Base-by-base conservation (phyloP, 2,113 vertebrate genomes). In the Callopanchax toddi region DNA sequence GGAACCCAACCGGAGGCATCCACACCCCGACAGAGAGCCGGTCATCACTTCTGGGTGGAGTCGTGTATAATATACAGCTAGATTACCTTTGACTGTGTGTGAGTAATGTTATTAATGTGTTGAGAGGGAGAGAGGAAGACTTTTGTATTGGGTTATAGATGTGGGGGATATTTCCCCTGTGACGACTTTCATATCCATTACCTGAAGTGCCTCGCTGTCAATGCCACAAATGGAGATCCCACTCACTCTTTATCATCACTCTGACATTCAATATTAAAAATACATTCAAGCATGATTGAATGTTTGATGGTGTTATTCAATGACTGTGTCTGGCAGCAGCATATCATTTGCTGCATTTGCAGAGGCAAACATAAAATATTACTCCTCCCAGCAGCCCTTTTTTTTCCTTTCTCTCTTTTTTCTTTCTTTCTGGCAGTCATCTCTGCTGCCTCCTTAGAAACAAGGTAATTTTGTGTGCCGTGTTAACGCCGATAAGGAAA, bases 241-340 rank as follows among this genome's bases (percentile, higher is more conserved):
- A 45, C 62, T 58, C 22, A 2, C 76, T 84, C 71, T 82, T 85
- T 72, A 85, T 87, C 80, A 83, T 71, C 62, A 61, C 64, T 63
- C 67, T 84, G 83, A 87, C 79, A 68, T 67, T 61, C 74, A 76
- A 81, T 84, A 86, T 87, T 80, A 84, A 84, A 86, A 87, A 86
- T 70, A 78, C 73, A 87, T 86, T 76, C 53, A 71, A 72, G 75
- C 54, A 13, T 76, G 79, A 81, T 68, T 83, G 76, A 81, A 79
- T 78, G 82, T 81, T 74, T 81, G 82, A 89, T 74, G 72, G 50
- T 48, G 71, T 79, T 77, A 60, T 79, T 81, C 61, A 51, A n/a
- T 6, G 80, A 87, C 48, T 71, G 48, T 52, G 76, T 74, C 76
- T 70, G 65, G 18, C 10, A 20, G 76, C 71, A 37, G 75, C 65